These are phyloP conservation scores for Dendrolimus punctatus DNA, from an alignment of 1,140 invertebrate genomes.

Conservation along the genomic window DNA sequence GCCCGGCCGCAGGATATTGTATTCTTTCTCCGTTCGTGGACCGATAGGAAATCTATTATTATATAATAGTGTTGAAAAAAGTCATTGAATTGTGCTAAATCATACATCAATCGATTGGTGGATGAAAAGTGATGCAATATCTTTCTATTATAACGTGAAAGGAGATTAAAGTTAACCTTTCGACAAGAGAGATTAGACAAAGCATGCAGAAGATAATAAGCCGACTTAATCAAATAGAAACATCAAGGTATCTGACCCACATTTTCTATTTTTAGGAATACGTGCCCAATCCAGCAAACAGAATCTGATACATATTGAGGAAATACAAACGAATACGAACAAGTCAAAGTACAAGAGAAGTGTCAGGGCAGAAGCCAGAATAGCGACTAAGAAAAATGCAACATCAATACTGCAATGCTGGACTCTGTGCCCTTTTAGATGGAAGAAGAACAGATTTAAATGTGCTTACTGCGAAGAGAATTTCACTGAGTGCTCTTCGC, in stretches of 20 bases:
- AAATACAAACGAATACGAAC: conserved; percentile 20
- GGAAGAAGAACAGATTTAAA: conserved; percentile 55
- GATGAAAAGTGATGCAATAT: too few relatives aligned
- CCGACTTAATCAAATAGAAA: neutral
- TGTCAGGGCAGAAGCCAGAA: conserved; percentile 41
- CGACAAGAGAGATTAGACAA: too few relatives aligned
- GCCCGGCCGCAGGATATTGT: too few relatives aligned
- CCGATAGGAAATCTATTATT: too few relatives aligned
- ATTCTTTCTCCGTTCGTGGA: too few relatives aligned
- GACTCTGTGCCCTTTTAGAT: conserved; percentile 47
- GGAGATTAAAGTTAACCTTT: too few relatives aligned
- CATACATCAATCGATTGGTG: too few relatives aligned
- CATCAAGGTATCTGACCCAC: conserved; percentile 29
- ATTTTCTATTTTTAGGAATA: conserved; percentile 63
- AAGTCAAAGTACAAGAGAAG: conserved; percentile 34
- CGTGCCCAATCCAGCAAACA: conserved; percentile 25
- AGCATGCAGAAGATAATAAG: neutral
- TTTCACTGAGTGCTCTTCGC: conserved; percentile 37
- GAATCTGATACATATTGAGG: conserved; percentile 7
- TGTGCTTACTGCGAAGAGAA: conserved; percentile 54
- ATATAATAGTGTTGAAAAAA: too few relatives aligned
- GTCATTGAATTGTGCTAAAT: too few relatives aligned
- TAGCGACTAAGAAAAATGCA: conserved; percentile 51
- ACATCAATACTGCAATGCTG: conserved; percentile 46
- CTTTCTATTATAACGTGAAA: too few relatives aligned